phyloP scores from a whole-genome alignment of 2,888 invertebrate genomes.

The Tipula helvola region DNA sequence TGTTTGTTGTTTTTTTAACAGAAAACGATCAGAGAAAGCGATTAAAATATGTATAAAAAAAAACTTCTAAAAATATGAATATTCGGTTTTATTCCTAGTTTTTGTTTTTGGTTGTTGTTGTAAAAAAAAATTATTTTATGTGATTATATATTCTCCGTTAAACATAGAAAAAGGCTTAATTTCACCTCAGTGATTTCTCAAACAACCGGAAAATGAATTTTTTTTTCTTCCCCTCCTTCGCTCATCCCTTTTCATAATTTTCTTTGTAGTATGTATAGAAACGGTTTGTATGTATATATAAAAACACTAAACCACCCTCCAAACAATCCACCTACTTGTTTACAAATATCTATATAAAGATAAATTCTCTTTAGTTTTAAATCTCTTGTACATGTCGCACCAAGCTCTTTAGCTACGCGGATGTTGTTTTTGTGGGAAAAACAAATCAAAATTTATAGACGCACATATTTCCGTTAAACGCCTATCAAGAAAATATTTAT shows the following conservation, averaged over 20 bases:
- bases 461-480: neutral
- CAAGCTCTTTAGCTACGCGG: neutral
- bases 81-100: neutral
- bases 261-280: neutral
- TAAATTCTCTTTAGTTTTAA: neutral
- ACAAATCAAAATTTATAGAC: neutral
- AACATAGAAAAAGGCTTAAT: slow-evolving; percentile 8
- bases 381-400: neutral
- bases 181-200: slow-evolving; percentile 8
- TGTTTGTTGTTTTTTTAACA: neutral
- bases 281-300: neutral
- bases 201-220: slow-evolving; percentile 7
- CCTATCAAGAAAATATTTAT: neutral
- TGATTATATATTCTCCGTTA: slow-evolving; percentile 7
- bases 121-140: neutral
- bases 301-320: neutral
- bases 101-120: neutral
- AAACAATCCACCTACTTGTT: neutral
- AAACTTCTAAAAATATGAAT: neutral
- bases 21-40: neutral
- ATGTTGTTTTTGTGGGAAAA: neutral
- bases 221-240: neutral
- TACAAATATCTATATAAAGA: neutral
- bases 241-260: neutral
- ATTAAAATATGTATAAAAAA: neutral